Base-by-base conservation (phyloP, 2,113 vertebrate species). In the Coryphaenoides rupestris region DNA sequence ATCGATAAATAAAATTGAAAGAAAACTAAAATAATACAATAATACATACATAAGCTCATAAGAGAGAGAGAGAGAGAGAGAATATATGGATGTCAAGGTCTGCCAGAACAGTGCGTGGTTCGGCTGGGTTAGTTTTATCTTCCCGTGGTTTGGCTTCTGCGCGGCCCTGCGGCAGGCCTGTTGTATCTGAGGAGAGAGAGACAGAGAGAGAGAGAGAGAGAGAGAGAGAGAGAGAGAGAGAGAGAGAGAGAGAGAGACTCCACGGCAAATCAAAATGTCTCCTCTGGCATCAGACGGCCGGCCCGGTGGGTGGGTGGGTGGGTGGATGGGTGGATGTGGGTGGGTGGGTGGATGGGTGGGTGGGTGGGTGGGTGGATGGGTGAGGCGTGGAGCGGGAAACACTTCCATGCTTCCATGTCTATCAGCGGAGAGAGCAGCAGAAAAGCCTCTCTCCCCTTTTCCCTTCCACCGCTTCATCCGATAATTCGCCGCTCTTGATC, bases 161-260 rank as follows among this genome's bases (percentile, higher is more conserved):
- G 13, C 9, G 33, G 33, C 64, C 76, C 75, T 58, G 26, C 80
- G 70, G 79, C 86, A 78, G 79, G 70, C 65, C 65, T 84, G 76
- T 84, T 84, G 67, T 77, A 79, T 84, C 69, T 75, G 72, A 68
- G 70, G 74, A 76, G 70, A 71, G 59, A n/a, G n/a, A n/a, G n/a
- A n/a, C n/a, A n/a, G n/a, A n/a, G n/a, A n/a, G n/a, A n/a, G n/a
- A n/a, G n/a, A n/a, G n/a, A n/a, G n/a, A n/a, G n/a, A n/a, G n/a
- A n/a, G n/a, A n/a, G n/a, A n/a, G n/a, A n/a, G n/a, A n/a, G n/a
- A n/a, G n/a, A n/a, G n/a, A n/a, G n/a, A n/a, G n/a, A n/a, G n/a
- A n/a, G n/a, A n/a, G n/a, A n/a, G n/a, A n/a, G n/a, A n/a, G n/a
- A n/a, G n/a, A n/a, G n/a, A n/a, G n/a, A n/a, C n/a, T n/a, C n/a